Percentiles rank a stretch among this genome's conserved stretches.
Evolutionary conservation across 2,888 invertebrate genomes (phyloP).

Genomic region (Camptogramma bilineatum): DNA sequence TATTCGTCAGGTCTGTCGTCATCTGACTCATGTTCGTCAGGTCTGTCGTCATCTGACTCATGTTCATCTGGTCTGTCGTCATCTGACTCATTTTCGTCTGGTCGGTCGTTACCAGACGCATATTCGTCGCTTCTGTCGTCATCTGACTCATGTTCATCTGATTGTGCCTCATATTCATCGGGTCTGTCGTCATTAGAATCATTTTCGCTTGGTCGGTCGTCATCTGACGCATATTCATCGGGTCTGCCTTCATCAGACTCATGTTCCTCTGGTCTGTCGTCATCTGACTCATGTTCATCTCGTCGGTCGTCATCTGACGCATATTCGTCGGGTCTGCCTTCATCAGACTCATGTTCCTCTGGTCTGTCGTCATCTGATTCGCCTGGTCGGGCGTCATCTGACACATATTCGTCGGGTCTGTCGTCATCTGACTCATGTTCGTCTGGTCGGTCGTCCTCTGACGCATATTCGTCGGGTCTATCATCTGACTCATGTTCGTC

Average conservation of each 20-base stretch:
- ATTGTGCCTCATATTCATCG: neutral
- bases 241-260: neutral
- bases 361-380: neutral
- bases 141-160: neutral
- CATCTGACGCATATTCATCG: neutral
- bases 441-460: neutral
- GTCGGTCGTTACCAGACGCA: neutral
- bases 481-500: neutral
- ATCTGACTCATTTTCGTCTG: neutral
- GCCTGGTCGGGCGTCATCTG: slow-evolving; percentile 4
- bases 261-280: neutral
- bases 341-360: neutral
- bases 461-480: neutral
- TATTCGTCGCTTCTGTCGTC: neutral
- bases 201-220: neutral
- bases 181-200: neutral
- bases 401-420: neutral
- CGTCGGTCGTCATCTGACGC: neutral
- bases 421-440: neutral
- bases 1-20: neutral
- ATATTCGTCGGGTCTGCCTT: neutral
- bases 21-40: neutral
- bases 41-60: neutral
- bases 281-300: neutral
- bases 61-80: neutral